These are phyloP conservation scores for Notodonta ziczac DNA, from an alignment of 2,888 invertebrate species.

Conservation along the genomic window DNA sequence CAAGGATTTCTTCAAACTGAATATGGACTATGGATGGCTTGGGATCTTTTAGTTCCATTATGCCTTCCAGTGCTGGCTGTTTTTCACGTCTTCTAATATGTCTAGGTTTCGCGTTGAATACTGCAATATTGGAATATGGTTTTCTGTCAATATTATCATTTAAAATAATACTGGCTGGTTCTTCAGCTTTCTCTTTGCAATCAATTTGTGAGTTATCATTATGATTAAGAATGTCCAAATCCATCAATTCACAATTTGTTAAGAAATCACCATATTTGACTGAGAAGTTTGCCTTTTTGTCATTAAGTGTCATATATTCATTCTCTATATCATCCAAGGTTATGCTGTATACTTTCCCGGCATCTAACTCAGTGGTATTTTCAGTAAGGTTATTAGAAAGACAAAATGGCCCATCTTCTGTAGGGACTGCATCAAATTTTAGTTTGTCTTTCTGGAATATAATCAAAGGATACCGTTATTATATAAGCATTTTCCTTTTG, in stretches of 20 bases:
- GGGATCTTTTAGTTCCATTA: background rate
- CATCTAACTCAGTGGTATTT: constrained; percentile 26
- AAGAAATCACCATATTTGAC: constrained; percentile 74
- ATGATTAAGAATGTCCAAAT: constrained; percentile 33
- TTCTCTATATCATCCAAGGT: constrained; percentile 69
- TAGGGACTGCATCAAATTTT: constrained; percentile 82
- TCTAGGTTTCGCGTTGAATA: constrained; percentile 9
- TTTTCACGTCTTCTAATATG: constrained; percentile 9
- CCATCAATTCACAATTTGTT: constrained; percentile 61
- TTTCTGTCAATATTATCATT: constrained; percentile 12
- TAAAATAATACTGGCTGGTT: constrained; percentile 8
- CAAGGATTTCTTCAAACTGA: background rate
- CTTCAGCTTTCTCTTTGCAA: constrained; percentile 7
- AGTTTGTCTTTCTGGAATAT: constrained; percentile 81
- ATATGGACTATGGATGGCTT: constrained; percentile 7
- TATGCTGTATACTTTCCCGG: constrained; percentile 49
- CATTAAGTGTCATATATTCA: constrained; percentile 55
- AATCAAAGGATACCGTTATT: background rate
- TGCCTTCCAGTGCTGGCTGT: background rate
- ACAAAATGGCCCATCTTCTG: constrained; percentile 74
- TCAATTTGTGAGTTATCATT: constrained; percentile 26
- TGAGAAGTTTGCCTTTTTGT: constrained; percentile 66
- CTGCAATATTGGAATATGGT: constrained; percentile 7
- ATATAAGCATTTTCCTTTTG: background rate
- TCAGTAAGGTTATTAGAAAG: constrained; percentile 41